Conservation (phyloP, 1,140 invertebrate genomes). For the Aporrectodea caliginosa region DNA sequence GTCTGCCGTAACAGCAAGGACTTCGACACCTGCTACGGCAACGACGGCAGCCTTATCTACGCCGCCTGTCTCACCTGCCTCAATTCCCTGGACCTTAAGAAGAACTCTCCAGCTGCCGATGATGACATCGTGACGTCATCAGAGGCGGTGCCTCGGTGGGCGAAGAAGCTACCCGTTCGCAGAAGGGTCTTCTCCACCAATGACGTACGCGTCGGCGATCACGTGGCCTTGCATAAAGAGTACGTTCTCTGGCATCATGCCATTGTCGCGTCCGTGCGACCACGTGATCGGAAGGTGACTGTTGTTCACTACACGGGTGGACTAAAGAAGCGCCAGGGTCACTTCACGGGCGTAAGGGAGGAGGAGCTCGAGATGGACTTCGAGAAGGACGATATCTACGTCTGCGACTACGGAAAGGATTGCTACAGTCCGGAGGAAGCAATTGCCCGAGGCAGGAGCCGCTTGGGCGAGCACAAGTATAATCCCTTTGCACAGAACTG, state of each 20-base stretch:
- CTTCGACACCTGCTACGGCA: background rate
- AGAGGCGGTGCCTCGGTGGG: background rate
- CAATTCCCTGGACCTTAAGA: background rate
- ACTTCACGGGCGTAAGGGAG: background rate
- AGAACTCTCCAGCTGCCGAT: background rate
- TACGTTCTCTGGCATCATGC: conserved; percentile 20
- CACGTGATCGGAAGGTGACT: background rate
- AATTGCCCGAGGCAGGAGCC: background rate
- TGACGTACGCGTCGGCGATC: conserved; percentile 12
- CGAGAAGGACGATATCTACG: background rate
- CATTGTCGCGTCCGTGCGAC: conserved; percentile 9
- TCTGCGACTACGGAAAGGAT: background rate
- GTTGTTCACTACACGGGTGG: conserved; percentile 22
- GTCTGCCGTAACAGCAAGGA: background rate
- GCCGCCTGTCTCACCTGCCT: background rate
- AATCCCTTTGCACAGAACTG: conserved; percentile 23
- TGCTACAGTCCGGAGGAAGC: background rate
- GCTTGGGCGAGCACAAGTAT: conserved; percentile 20
- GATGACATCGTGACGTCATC: background rate
- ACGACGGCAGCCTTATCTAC: background rate
- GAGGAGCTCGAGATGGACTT: conserved; percentile 1
- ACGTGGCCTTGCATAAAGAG: conserved; percentile 6
- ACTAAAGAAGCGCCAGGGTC: background rate
- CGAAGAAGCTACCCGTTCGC: background rate
- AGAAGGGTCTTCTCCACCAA: background rate